Evolutionary conservation across 2,888 invertebrate species (phyloP), one percentile per base, ranked within the genome.

Genomic region (Agrotis ipsilon): DNA sequence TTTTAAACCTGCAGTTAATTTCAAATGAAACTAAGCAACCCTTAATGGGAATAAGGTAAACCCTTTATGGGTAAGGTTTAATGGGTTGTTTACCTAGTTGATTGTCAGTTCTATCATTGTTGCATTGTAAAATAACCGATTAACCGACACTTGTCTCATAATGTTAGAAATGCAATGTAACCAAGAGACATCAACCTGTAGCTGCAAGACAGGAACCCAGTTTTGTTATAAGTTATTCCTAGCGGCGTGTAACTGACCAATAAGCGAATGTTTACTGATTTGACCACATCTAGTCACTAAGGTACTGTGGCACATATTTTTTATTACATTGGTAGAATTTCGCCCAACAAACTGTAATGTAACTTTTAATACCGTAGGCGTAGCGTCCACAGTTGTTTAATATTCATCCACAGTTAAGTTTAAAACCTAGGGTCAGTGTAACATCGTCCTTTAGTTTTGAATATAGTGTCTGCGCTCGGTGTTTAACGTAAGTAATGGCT

Each of bases 221-320:
- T 85, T 78, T 84, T 76, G 87, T 89, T 92, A 94, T 93, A 94
- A 94, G 92, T 90, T 90, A 90, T 90, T 89, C 86, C 80, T 87
- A 78, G 72, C 78, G 64, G 63, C 71, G 78, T 49, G 54, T 76
- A 69, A 64, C 69, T 78, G 72, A 86, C 80, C 92, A 94, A 91
- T 90, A 90, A 81, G 68, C 83, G 70, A 65, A 74, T 80, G 86
- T 79, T 63, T 83, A 80, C 84, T 78, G 87, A 76, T 78, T 82
- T 83, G 78, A 78, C 82, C 83, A 87, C 91, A 89, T 90, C 92
- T 91, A 90, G 88, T 90, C 91, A 89, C 60, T 65, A 81, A 86
- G 91, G 91, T 92, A 87, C 49, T 24, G 72, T 73, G 68, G 14
- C n/a, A n/a, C 27, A 54, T 45, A 19, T 52, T 58, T 75, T 57